Evolutionary conservation across 2,888 invertebrate genomes (phyloP).

Genomic region (Leptarthrus brevirostris): DNA sequence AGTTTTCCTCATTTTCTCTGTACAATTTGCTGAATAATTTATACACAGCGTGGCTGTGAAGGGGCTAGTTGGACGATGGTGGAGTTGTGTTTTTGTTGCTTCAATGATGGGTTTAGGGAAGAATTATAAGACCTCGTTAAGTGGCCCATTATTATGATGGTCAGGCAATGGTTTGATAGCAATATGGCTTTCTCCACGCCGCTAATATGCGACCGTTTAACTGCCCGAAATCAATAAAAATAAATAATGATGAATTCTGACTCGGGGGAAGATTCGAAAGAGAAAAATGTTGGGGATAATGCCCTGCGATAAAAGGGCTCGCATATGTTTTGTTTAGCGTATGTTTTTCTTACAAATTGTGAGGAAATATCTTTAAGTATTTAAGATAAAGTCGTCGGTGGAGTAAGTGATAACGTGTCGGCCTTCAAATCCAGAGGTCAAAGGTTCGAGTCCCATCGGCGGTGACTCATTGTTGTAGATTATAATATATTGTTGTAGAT

Average conservation of each 20-base stretch:
- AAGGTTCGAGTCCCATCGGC: too few species aligned
- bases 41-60: constrained; percentile 19
- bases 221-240: not conserved
- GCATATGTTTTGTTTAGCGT: too few species aligned
- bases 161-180: constrained; percentile 21
- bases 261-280: too few species aligned
- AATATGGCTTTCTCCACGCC: constrained; percentile 27
- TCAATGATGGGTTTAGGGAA: constrained; percentile 12
- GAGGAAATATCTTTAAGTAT: too few species aligned
- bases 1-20: constrained; percentile 42
- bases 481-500: too few species aligned
- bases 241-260: not conserved
- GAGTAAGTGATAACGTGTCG: too few species aligned
- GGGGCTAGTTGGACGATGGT: not conserved
- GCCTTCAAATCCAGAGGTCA: too few species aligned
- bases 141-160: constrained; percentile 43
- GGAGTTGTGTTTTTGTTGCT: not conserved
- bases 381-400: too few species aligned
- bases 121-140: constrained; percentile 41
- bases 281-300: too few species aligned
- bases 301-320: too few species aligned
- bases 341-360: too few species aligned
- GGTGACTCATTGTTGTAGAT: too few species aligned
- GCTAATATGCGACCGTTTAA: constrained; percentile 22
- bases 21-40: constrained; percentile 42